Evolutionary conservation across 2,797 vertebrate species (phyloP).

Genomic region (Scarus forsteni): DNA sequence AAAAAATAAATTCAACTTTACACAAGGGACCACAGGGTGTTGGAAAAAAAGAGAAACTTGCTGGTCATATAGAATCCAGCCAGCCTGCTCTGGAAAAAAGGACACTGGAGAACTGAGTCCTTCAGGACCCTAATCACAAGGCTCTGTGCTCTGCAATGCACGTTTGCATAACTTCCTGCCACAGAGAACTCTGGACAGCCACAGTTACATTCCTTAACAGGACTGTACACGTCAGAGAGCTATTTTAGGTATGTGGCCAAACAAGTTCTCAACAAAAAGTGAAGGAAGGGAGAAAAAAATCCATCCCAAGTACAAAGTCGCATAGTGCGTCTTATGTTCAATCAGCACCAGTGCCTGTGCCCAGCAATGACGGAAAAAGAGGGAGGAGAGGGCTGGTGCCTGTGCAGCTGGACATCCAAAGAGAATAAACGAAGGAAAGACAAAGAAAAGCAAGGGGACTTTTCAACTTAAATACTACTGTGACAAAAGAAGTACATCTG

Average conservation of each 20-base stretch:
- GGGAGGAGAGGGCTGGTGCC: conserved; percentile 39
- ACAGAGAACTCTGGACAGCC: conserved; percentile 82
- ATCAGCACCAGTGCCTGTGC: conserved; percentile 56
- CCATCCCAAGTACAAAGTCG: conserved; percentile 71
- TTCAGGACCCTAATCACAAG: conserved; percentile 83
- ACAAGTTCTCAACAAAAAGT: conserved; percentile 85
- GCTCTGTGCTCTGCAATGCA: conserved; percentile 77
- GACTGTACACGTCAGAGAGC: conserved; percentile 89
- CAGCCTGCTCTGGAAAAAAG: conserved; percentile 49
- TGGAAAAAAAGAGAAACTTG: conserved; percentile 52
- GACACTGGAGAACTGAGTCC: conserved; percentile 67
- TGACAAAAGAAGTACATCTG: conserved; percentile 18
- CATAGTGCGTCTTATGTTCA: conserved; percentile 74
- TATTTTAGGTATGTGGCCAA: conserved; percentile 91
- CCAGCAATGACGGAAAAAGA: conserved; percentile 51
- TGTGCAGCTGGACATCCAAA: conserved; percentile 42
- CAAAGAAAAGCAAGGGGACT: conserved; percentile 50
- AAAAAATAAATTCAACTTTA: conserved; percentile 17
- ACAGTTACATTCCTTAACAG: conserved; percentile 88
- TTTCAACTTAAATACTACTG: conserved; percentile 20
- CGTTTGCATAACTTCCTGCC: conserved; percentile 86
- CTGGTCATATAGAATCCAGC: conserved; percentile 56
- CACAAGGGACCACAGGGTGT: conserved; percentile 27
- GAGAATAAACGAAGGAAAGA: conserved; percentile 75
- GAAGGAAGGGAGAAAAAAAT: conserved; percentile 60